These are phyloP conservation scores for Oceanites oceanicus DNA, from an alignment of 2,113 vertebrate species.

Conservation along the genomic window DNA sequence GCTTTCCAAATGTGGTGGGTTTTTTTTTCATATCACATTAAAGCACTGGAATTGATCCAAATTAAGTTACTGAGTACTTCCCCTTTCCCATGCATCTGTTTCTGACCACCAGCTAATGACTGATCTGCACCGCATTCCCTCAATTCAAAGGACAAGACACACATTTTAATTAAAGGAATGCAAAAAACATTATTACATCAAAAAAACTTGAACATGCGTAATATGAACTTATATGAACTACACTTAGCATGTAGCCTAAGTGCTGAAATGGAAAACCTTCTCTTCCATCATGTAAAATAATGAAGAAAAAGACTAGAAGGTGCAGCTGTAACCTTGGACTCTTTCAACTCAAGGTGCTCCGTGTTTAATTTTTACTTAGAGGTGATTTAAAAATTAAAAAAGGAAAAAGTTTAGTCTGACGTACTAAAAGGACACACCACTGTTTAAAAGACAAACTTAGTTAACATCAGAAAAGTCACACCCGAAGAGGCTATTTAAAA, in stretches of 20 bases:
- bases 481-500: background rate
- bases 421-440: background rate
- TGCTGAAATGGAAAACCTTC: background rate
- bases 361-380: background rate
- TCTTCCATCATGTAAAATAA: background rate
- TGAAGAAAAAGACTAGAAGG: background rate
- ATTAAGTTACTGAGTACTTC: background rate
- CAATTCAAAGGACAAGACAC: background rate
- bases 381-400: background rate
- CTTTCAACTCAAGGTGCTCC: background rate
- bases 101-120: background rate
- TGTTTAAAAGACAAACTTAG: background rate
- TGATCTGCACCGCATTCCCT: background rate
- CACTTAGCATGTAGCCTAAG: background rate
- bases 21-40: background rate
- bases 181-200: background rate
- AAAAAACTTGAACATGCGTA: rapidly evolving
- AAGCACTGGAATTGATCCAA: background rate
- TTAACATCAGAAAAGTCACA: background rate
- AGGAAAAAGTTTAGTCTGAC: background rate
- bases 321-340: background rate
- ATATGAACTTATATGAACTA: background rate
- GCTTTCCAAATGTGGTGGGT: background rate
- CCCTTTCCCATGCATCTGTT: background rate
- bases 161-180: background rate